Conservation (phyloP, 2,888 invertebrate species). For the Orchesella flavescens region DNA sequence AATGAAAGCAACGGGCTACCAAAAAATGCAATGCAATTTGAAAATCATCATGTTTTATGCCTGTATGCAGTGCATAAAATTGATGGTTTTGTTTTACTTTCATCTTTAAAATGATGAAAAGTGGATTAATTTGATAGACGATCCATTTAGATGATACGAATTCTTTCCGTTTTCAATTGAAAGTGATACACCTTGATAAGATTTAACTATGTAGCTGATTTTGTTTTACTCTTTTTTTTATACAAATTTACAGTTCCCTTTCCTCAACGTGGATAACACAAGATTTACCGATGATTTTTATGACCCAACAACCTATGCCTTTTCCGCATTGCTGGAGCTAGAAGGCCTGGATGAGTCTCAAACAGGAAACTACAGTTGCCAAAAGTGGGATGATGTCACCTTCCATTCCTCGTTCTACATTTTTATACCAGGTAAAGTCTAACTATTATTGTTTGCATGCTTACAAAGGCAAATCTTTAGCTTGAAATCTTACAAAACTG, state of each 20-base stretch:
- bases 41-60: too few species aligned
- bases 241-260: slow-evolving; percentile 62
- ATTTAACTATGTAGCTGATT: background rate
- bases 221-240: slow-evolving; percentile 1
- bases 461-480: too few species aligned
- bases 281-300: slow-evolving; percentile 67
- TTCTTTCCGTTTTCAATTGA: too few species aligned
- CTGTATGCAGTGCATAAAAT: too few species aligned
- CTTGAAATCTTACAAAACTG: too few species aligned
- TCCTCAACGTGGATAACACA: slow-evolving; percentile 67
- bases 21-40: too few species aligned
- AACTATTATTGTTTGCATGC: background rate
- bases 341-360: slow-evolving; percentile 66
- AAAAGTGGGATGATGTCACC: slow-evolving; percentile 64
- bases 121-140: too few species aligned
- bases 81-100: too few species aligned
- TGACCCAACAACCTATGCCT: slow-evolving; percentile 68
- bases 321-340: slow-evolving; percentile 65
- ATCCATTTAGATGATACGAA: too few species aligned
- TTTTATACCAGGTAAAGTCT: slow-evolving; percentile 61
- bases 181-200: too few species aligned
- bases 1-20: too few species aligned
- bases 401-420: slow-evolving; percentile 58
- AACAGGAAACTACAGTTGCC: slow-evolving; percentile 66
- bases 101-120: too few species aligned